These are phyloP conservation scores for Alosa sapidissima DNA, from an alignment of 2,797 vertebrate species.

Conservation along the genomic window DNA sequence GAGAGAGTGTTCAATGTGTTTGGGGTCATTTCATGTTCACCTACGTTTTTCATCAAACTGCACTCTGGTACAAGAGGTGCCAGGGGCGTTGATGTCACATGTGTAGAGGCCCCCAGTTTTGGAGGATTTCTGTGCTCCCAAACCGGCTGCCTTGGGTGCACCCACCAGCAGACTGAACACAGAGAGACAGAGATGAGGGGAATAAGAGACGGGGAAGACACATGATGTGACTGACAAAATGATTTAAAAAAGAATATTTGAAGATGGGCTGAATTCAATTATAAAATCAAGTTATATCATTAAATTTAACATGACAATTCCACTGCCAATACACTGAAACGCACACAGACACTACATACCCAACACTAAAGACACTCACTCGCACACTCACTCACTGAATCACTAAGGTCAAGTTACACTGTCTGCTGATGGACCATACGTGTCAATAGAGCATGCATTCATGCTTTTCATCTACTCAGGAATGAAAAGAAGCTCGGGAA, in stretches of 20 bases:
- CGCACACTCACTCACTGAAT: neutral
- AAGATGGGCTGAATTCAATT: neutral
- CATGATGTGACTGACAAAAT: neutral
- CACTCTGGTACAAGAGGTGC: slow-evolving; percentile 72
- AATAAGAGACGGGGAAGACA: no score
- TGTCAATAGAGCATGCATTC: neutral
- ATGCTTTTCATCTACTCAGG: slow-evolving; percentile 3
- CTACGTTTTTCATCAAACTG: slow-evolving; percentile 87
- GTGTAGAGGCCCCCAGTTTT: slow-evolving; percentile 89
- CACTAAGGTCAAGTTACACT: slow-evolving; percentile 6
- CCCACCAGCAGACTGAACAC: slow-evolving; percentile 87
- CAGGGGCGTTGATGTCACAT: slow-evolving; percentile 77
- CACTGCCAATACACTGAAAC: neutral
- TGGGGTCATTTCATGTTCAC: slow-evolving; percentile 34
- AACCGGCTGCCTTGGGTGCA: slow-evolving; percentile 82
- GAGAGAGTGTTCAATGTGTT: neutral
- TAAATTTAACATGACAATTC: neutral
- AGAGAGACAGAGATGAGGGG: slow-evolving; percentile 18
- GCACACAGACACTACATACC: neutral
- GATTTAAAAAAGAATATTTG: neutral
- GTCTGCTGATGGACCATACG: neutral
- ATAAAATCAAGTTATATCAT: no score
- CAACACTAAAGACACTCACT: neutral
- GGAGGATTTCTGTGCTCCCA: slow-evolving; percentile 73
- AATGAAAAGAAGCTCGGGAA: slow-evolving; percentile 13